These are phyloP conservation scores for Hydroisotoma schaefferi DNA, from an alignment of 2,888 invertebrate species.

Conservation along the genomic window DNA sequence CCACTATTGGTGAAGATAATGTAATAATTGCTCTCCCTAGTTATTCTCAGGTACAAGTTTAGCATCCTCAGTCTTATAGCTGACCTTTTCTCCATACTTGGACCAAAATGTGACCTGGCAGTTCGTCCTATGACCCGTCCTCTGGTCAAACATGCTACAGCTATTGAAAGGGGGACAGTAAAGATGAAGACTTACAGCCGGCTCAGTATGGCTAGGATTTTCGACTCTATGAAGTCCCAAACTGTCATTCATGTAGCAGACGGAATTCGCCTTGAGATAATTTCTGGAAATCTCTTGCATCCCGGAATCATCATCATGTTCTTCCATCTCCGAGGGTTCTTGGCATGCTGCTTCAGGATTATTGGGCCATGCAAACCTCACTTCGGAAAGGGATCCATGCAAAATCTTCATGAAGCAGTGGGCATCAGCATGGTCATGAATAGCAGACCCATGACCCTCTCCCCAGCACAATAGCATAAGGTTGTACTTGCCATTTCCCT, in stretches of 20 bases:
- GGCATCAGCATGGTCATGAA: constrained; percentile 93
- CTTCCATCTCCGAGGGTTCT: not conserved
- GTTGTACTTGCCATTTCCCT: constrained; percentile 95
- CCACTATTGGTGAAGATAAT: too few species aligned
- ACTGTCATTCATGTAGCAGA: constrained; percentile 94
- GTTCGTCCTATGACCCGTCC: constrained; percentile 71
- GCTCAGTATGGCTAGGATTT: constrained; percentile 83
- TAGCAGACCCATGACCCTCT: constrained; percentile 87
- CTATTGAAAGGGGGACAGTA: constrained; percentile 89
- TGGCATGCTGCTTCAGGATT: too few species aligned
- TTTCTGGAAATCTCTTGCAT: constrained; percentile 66
- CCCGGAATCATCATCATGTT: constrained; percentile 49
- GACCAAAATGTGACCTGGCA: constrained; percentile 88
- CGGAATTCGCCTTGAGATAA: constrained; percentile 68
- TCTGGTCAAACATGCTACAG: constrained; percentile 87
- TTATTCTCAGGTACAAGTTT: constrained; percentile 23
- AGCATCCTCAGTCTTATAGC: constrained; percentile 18
- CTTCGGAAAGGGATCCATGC: constrained; percentile 76
- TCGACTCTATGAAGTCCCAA: constrained; percentile 93
- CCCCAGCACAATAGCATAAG: constrained; percentile 98
- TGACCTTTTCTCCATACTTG: constrained; percentile 71
- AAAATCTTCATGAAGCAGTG: constrained; percentile 98
- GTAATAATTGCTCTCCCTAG: too few species aligned
- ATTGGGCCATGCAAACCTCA: constrained; percentile 76
- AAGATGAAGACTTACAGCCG: constrained; percentile 87